Evolutionary conservation across 2,797 vertebrate genomes (phyloP), one percentile per base, ranked within the genome.

Genomic region (Myotis planiceps): DNA sequence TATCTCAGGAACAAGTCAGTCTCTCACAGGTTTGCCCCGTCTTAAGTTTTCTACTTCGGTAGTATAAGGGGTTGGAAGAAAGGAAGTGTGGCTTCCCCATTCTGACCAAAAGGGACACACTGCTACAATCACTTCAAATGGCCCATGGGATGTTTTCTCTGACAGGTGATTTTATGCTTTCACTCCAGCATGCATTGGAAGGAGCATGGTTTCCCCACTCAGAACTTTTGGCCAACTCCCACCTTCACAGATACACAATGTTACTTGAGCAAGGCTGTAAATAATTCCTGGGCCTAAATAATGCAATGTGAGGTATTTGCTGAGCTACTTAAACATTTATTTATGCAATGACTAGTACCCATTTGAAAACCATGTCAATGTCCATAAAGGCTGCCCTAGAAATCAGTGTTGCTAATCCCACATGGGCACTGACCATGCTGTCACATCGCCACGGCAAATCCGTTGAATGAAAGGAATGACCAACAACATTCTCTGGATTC

Each of bases 331-430:
- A 87, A 83, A 83, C 18, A 6, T 85, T 81, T 92, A 37, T 42
- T 96, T 93, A 65, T 29, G 47, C 42, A 53, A 42, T 66, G 82
- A 71, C 65, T 83, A 86, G 65, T 87, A 58, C 42, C 72, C 87
- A 85, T 94, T 95, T 94, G 96, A 93, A 96, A 96, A 92, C 23
- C 84, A 88, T n/a, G 78, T 94, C 78, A 81, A 58, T 90, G n/a
- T 7, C 78, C 58, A 27, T 71, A 84, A 85, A 79, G 45, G 34
- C 39, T 81, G 15, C 39, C n/a, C 65, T 88, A 88, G 84, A 97
- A 93, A 58, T 91, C 25, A 82, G 37, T n/a, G 27, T 63, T 81
- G 29, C 65, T 96, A 93, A 94, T 93, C 55, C 96, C 87, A 71
- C 66, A 47, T 49, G 39, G 96, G 49, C 84, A 69, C 53, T 93